Percentiles rank a stretch among this genome's conserved stretches.
Conservation (phyloP, 1,140 invertebrate genomes). For the Vollenhovia emeryi region DNA sequence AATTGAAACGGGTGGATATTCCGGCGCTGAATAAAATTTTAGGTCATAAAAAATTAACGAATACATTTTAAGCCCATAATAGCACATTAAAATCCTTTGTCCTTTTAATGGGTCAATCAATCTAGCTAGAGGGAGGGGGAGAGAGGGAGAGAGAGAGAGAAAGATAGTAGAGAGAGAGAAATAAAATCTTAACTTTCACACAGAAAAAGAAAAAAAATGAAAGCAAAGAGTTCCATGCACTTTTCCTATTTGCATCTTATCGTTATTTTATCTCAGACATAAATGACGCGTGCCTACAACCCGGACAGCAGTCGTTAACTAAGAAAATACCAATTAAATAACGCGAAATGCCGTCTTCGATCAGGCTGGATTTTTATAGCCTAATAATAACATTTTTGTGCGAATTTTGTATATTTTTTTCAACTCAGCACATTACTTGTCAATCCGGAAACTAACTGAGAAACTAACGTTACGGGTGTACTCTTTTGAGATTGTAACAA, state of each 20-base stretch:
- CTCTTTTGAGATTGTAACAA: not conserved
- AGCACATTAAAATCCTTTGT: conserved; percentile 24
- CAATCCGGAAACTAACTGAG: no score
- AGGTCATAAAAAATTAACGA: conserved; percentile 39
- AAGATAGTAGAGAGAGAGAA: not conserved
- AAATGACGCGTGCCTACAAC: not conserved
- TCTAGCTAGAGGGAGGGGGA: not conserved
- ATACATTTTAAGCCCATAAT: conserved; percentile 45
- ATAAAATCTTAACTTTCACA: not conserved
- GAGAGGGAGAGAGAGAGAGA: not conserved
- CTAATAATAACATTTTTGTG: no score
- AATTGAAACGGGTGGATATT: conserved; percentile 13
- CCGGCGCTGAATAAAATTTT: conserved; percentile 12
- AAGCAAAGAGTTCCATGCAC: not conserved
- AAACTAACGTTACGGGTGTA: no score
- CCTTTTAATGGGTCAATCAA: conserved; percentile 10
- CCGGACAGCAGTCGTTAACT: not conserved
- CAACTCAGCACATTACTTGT: no score
- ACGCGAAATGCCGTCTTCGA: no score
- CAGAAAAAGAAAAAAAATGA: not conserved
- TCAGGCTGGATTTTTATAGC: no score
- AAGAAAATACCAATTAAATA: no score
- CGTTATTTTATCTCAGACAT: not conserved
- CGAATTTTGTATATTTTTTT: no score
- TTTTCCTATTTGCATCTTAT: not conserved